Evolutionary conservation across 23 tunicate species (phyloP).

Genomic region (Botrylloides violaceus): DNA sequence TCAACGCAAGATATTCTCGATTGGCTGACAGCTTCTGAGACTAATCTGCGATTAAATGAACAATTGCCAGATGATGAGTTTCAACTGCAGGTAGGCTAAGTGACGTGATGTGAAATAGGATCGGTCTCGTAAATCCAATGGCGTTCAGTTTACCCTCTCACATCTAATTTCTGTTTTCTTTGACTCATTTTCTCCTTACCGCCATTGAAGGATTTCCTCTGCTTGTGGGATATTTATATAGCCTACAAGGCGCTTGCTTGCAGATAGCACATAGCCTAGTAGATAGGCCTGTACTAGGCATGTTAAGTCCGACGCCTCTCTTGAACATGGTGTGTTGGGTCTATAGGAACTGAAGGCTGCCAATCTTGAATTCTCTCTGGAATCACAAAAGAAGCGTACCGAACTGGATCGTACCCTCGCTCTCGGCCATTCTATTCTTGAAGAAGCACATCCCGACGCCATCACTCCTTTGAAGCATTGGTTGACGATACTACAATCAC

Average conservation of each 20-base stretch:
- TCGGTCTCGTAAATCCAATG: no score
- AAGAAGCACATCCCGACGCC: constrained; percentile 86
- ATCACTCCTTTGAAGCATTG: constrained; percentile 67
- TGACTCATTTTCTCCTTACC: no score
- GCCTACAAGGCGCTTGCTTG: no score
- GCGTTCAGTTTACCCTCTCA: no score
- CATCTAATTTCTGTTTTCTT: no score
- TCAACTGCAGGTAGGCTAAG: constrained; percentile 50
- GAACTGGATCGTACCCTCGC: constrained; percentile 49
- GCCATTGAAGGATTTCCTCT: no score
- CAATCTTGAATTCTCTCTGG: constrained; percentile 31
- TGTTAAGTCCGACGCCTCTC: no score
- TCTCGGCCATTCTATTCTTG: constrained; percentile 60
- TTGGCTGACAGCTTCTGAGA: constrained; percentile 45
- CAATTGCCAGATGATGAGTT: constrained; percentile 76
- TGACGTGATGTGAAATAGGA: no score
- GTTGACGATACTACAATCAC: constrained; percentile 58
- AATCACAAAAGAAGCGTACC: constrained; percentile 31
- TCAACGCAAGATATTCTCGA: constrained; percentile 40
- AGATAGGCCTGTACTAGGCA: no score
- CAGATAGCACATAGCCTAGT: no score
- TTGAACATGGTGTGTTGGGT: no score
- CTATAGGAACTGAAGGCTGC: constrained; percentile 47
- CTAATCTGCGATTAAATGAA: constrained; percentile 24
- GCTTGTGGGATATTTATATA: no score